phyloP scores from a whole-genome alignment of 2,113 vertebrate genomes.

The Anser cygnoides region DNA sequence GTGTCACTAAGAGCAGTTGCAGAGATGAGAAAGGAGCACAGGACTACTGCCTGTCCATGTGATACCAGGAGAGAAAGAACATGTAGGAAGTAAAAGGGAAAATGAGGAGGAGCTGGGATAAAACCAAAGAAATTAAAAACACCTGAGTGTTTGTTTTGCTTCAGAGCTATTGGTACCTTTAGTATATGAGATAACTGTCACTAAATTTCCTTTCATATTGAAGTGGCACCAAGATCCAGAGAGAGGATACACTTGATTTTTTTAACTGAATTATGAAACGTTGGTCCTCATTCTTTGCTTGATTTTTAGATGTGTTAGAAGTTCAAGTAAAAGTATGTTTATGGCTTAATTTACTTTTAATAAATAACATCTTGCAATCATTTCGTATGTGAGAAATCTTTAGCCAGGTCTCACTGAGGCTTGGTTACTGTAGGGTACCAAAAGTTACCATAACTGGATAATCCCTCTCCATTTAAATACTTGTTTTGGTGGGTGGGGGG shows the following conservation, averaged over 20 bases:
- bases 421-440: not conserved
- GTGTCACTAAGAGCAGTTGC: not conserved
- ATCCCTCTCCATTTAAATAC: not conserved
- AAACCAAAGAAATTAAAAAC: not conserved
- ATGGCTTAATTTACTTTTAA: not conserved
- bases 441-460: not conserved
- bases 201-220: not conserved
- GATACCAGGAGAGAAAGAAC: not conserved
- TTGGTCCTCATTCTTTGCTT: not conserved
- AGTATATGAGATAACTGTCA: not conserved
- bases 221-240: not conserved
- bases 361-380: not conserved
- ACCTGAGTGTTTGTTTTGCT: not conserved
- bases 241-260: not conserved
- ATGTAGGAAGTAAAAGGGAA: not conserved
- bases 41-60: fast-evolving
- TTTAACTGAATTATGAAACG: not conserved
- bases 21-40: not conserved
- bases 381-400: not conserved
- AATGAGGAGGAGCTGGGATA: not conserved
- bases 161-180: not conserved
- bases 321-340: not conserved
- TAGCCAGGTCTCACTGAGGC: not conserved
- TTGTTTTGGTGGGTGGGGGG: not conserved
- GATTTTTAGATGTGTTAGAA: not conserved